Percentiles rank a stretch among this genome's conserved stretches.
Conservation (phyloP, 2,888 invertebrate genomes). For the Tyria jacobaeae region DNA sequence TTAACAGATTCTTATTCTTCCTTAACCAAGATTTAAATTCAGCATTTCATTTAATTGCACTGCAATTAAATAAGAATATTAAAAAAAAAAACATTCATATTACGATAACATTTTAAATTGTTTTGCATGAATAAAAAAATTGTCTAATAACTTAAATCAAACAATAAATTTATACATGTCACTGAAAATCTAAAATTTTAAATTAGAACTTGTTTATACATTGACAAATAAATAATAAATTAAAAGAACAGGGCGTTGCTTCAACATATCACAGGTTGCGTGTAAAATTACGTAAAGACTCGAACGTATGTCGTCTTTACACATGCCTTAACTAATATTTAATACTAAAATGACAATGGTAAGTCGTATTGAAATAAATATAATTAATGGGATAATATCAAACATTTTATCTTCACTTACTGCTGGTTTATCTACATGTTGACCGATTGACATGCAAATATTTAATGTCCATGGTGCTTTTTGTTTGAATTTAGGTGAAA, state of each 20-base stretch:
- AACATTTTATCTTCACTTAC: not conserved
- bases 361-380: not conserved
- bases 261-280: conserved; percentile 74
- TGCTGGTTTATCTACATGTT: not conserved
- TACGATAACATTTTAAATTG: not conserved
- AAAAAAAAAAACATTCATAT: no score
- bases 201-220: not conserved
- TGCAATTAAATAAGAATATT: no score
- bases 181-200: not conserved
- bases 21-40: not conserved
- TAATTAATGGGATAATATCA: not conserved
- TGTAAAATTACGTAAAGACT: conserved; percentile 59
- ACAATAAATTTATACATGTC: not conserved
- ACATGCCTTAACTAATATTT: conserved; percentile 52
- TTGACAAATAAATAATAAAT: no score
- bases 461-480: not conserved
- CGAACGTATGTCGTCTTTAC: conserved; percentile 36
- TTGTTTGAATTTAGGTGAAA: no score
- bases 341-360: conserved; percentile 48
- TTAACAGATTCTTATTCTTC: not conserved
- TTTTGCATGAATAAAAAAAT: not conserved
- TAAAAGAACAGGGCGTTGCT: conserved; percentile 53
- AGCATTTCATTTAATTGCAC: not conserved
- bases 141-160: not conserved
- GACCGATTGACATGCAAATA: not conserved